Conservation (phyloP, 2,113 vertebrate genomes). For the Lophius piscatorius region DNA sequence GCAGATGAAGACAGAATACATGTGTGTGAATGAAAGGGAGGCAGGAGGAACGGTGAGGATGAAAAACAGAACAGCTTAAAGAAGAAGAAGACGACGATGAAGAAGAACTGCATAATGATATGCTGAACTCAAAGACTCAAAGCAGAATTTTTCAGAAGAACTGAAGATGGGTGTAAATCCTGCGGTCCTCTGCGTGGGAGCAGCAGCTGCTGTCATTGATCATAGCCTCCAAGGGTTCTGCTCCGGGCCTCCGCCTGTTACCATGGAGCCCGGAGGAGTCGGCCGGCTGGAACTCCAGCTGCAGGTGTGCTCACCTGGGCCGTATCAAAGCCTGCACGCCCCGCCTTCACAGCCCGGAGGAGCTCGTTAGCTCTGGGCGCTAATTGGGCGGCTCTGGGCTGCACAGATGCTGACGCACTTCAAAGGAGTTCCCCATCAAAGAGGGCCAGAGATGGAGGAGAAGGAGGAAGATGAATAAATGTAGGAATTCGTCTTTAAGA, state of each 20-base stretch:
- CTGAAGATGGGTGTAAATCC: not conserved
- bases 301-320: slow-evolving; percentile 20
- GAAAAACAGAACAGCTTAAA: too few relatives aligned
- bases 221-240: not conserved
- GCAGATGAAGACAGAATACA: too few relatives aligned
- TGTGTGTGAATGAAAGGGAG: too few relatives aligned
- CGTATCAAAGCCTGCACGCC: slow-evolving; percentile 34
- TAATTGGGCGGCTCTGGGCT: slow-evolving; percentile 44
- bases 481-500: slow-evolving; percentile 16
- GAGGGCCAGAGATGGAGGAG: slow-evolving; percentile 41
- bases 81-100: too few relatives aligned
- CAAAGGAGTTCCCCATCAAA: slow-evolving; percentile 71
- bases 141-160: slow-evolving; percentile 1
- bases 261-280: slow-evolving; percentile 20
- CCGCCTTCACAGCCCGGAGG: slow-evolving; percentile 24
- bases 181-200: not conserved
- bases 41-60: too few relatives aligned
- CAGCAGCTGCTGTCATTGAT: slow-evolving; percentile 3
- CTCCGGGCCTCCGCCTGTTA: slow-evolving; percentile 11
- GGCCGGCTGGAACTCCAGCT: slow-evolving; percentile 18
- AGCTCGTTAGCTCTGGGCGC: slow-evolving; percentile 54
- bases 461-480: slow-evolving; percentile 36
- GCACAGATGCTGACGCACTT: slow-evolving; percentile 70
- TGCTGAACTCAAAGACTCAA: too few relatives aligned
- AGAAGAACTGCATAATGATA: too few relatives aligned